Evolutionary conservation across 2,797 vertebrate genomes (phyloP), one percentile per base, ranked within the genome.

Genomic region (Cyprinodon diabolis): DNA sequence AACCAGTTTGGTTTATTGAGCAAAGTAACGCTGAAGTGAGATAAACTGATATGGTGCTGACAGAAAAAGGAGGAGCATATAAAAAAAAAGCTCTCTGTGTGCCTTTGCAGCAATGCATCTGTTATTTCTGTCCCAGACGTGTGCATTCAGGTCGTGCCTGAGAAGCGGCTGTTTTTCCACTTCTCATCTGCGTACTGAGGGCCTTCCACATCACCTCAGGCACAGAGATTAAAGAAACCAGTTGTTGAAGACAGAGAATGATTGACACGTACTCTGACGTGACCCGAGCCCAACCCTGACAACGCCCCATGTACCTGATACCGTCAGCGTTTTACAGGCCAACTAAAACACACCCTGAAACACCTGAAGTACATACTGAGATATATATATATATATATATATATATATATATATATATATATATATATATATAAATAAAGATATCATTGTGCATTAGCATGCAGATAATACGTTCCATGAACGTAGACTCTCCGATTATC

Each of bases 241-340:
- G 85, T 86, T 66, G 43, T 81, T 80, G 12, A 1, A 60, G 71
- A 40, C 13, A 45, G 30, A 49, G 69, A 70, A 58, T 54, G 54
- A 80, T 52, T 48, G 56, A 68, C 51, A 72, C 1, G 14, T 67
- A 56, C 1, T 69, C 62, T 47, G 14, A 56, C 52, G 9, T 30
- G 0, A 48, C 60, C 70, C 25, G 63, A 68, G 68, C 65, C 75
- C 72, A 71, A 75, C 79, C 66, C 69, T 4, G 56, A 58, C 80
- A 78, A 92, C 89, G 6, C 88, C 85, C 82, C 37, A 69, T 76
- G 78, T 82, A 89, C 86, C 82, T 84, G 69, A 74, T 43, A 71
- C 51, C 52, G 1, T 21, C 57, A 66, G 65, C 43, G 54, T 47
- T 73, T 75, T 47, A 48, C 66, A 80, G 75, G 40, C 75, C 81